Base-by-base conservation (phyloP, 2,888 invertebrate genomes). In the Cepaea hortensis region DNA sequence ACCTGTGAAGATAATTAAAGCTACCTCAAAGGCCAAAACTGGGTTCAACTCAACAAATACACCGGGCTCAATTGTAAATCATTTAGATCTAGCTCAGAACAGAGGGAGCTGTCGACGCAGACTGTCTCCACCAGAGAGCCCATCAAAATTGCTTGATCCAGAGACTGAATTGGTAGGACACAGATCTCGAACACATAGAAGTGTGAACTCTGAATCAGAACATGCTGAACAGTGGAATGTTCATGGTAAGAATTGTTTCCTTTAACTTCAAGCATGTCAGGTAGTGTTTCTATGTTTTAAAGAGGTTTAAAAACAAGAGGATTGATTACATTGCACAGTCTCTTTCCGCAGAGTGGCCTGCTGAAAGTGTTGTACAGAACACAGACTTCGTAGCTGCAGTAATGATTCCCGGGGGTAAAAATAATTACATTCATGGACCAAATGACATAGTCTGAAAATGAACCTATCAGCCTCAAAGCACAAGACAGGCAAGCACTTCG, bases 1-100 rank as follows among this genome's bases (percentile, higher is more conserved):
- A 20, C 92, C 93, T 55, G 91, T 92, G 9, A 91, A 91, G 81
- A 90, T 93, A 48, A 89, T 90, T 46, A 91, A 92, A 76, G 86
- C 90, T 23, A 86, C 87, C n/a, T 84, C 83, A 15, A 86, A 80
- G 15, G 84, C 86, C 20, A 79, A 80, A 48, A 81, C 85, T 55
- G 79, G 79, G 15, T 79, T 79, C 18, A 79, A 15, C 62, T 70
- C 82, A 46, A 70, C 80, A 50, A 11, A 46, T 6, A 46, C 81
- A 23, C 9, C 81, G 13, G 79, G 61, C 46, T 46, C 73, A 48
- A 20, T 18, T 50, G 20, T 77, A 3, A 85, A 79, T 35, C 70
- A 77, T 35, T 62, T 77, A 70, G 79, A 79, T n/a, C 3, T 48
- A 35, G 76, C 68, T 62, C 62, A 81, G 73, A 75, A 75, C 7